Evolutionary conservation across 2,113 vertebrate species (phyloP), one percentile per base, ranked within the genome.

Genomic region (Lophius piscatorius): DNA sequence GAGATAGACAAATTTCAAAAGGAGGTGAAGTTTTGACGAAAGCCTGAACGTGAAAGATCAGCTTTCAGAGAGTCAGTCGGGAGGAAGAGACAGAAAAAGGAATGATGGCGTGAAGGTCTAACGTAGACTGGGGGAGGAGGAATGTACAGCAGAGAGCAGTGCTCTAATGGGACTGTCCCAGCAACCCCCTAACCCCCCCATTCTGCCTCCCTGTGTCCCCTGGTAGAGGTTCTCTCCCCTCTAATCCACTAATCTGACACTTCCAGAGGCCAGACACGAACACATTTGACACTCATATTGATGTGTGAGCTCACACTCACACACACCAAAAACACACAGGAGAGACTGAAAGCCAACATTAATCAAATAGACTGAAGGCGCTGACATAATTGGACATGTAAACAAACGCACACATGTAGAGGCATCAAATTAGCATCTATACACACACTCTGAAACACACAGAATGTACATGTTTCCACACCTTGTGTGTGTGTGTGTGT

Each of bases 201-300:
- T 10, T 4, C 49, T 47, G 29, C 45, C 34, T 70, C 13, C 49
- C n/a, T 40, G 47, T 42, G 35, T 75, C 56, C 40, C 63, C 42
- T 24, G 59, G 44, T 62, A 56, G 67, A 52, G 57, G 49, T 49
- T 75, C 55, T 40, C 49, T 57, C 51, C 36, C 46, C 51, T 52
- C 45, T 74, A 85, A 83, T 85, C 83, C 57, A 1, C 80, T 87
- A 85, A 89, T 89, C 76, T 79, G 76, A 80, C 74, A 85, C 85
- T 72, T 87, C 50, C 54, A 69, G 76, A 79, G 59, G 61, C 64
- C 60, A 63, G 56, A 36, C 72, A 80, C 38, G 42, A 69, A 82
- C 51, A 52, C 46, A 29, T 71, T 39, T 75, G 48, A 66, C 69
- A 50, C 55, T 65, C 64, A 2, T 63, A 81, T 73, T 63, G 70